Evolutionary conservation across 2,113 vertebrate genomes (phyloP), one percentile per base, ranked within the genome.

Genomic region (Ageneiosus marmoratus): DNA sequence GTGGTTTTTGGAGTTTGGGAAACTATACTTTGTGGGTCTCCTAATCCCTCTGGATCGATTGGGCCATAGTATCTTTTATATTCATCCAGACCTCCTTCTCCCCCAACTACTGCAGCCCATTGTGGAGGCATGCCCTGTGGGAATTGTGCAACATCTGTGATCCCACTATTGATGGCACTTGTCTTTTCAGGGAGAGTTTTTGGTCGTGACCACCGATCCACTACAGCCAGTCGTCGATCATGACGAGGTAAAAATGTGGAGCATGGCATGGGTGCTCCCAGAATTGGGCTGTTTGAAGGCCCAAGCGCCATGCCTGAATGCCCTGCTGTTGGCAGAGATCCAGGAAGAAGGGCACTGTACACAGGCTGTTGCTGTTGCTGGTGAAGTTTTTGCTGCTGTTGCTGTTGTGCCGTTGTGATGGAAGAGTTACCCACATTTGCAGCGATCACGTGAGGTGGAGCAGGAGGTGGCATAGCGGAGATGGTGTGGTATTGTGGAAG

Each of bases 41-140:
- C 95, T 22, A 97, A 87, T 51, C 96, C 96, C 88, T 96, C 95
- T 4, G 96, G 96, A 89, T 97, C 96, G 79, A 97, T 97, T 34
- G 96, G 96, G 62, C 96, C 96, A 74, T 97, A 97, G 88, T 97
- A 97, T 53, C 95, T 94, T 86, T 96, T 96, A 89, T 96, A 97
- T 88, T 96, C 95, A 88, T 97, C 96, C 4, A 96, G 89, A 65
- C 94, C 89, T 2, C 88, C 86, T 51, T 92, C 93, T n/a, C 85
- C 89, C 7, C 70, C 91, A 15, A 65, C 89, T 9, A 87, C 81
- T 81, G 79, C 87, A 37, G 83, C 92, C 94, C 93, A 94, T 74
- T 91, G 91, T 32, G 91, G 91, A 24, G 91, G 90, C 44, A 93
- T 86, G 46, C 86, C 91, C 63, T 89, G 91, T 77, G 91, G 90